Evolutionary conservation across 1,140 invertebrate genomes (phyloP), one percentile per base, ranked within the genome.

Genomic region (Fopius arisanus): DNA sequence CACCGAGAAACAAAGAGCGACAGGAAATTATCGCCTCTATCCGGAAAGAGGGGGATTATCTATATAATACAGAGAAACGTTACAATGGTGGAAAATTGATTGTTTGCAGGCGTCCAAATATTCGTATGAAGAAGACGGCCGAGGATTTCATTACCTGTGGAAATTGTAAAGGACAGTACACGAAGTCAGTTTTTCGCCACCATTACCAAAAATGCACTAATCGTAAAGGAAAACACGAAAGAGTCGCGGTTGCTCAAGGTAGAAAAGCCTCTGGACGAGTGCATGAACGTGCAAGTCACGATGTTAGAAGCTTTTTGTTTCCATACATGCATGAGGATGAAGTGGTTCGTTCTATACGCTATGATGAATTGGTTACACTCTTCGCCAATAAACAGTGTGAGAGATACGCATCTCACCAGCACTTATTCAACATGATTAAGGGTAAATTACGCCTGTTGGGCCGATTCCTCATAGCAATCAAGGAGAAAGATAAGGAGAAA

Each of bases 1-100:
- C 29, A 31, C 29, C 29, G 7, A 31, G 7, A 21, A 63, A 54
- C 48, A n/a, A 12, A 21, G 41, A 74, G 41, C 37, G 78, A 62
- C 40, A 70, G 67, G 12, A 40, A 14, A 29, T 78, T 0, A 75
- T 79, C 3, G 37, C 26, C 10, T 29, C 19, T 21, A 67, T 80
- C 0, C 54, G 74, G 21, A 75, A 73, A 48, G 68, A 77, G 33
- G 74, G 77, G 10, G 41, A 80, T 62, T 73, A 72, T 59, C 0
- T 73, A 0, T 72, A 75, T 63, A 80, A 80, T 40, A 72, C 67
- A 4, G 43, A 77, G 33, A 29, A 4, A 19, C 62, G 54, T 23
- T 67, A 54, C n/a, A 78, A 80, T 48, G 59, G 66, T 40, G 75
- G 76, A 14, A 37, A 77, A 62, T 43, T 80, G 16, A 68, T 78